Evolutionary conservation across 2,888 invertebrate genomes (phyloP), one percentile per base, ranked within the genome.

Genomic region (Fissipunctia ypsillon): DNA sequence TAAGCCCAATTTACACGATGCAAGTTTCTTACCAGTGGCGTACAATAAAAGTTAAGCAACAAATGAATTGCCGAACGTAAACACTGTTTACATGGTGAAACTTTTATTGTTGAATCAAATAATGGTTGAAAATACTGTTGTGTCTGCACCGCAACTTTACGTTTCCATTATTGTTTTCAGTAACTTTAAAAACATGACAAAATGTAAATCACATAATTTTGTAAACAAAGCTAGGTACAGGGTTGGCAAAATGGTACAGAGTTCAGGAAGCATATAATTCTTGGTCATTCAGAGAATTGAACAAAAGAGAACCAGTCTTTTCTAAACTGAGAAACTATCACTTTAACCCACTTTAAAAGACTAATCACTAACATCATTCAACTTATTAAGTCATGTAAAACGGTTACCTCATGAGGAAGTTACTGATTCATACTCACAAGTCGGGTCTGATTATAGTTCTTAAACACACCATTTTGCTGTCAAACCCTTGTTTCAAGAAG

Each of bases 361-460:
- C 22, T 56, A 25, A 31, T 63, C 19, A n/a, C 2, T 25, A 31
- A 0, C 7, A 69, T 45, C 0, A 41, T 45, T 31, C 16, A 69
- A 52, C 19, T 2, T 31, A 3, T 28, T 28, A 41, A 25, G 16
- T 52, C 25, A 31, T 22, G 38, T 28, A 48, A 69, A 45, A 38
- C 9, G n/a, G n/a, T 75, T 59, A 38, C 77, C 10, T 31, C n/a
- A 60, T 22, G 2, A 45, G 59, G 59, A 77, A 75, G 69, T 59
- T 7, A 52, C 14, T 9, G 12, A 28, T 22, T 35, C 50, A 59
- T 0, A 19, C 31, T 25, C 35, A 6, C 31, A 65, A 28, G 10
- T 57, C n/a, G n/a, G n/a, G 31, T 7, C 16, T 4, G 16, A 45
- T 45, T 38, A 19, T 38, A 19, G 14, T 38, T 3, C 16, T 22